Conservation (phyloP, 2,113 vertebrate genomes). For the Colinus virginianus region DNA sequence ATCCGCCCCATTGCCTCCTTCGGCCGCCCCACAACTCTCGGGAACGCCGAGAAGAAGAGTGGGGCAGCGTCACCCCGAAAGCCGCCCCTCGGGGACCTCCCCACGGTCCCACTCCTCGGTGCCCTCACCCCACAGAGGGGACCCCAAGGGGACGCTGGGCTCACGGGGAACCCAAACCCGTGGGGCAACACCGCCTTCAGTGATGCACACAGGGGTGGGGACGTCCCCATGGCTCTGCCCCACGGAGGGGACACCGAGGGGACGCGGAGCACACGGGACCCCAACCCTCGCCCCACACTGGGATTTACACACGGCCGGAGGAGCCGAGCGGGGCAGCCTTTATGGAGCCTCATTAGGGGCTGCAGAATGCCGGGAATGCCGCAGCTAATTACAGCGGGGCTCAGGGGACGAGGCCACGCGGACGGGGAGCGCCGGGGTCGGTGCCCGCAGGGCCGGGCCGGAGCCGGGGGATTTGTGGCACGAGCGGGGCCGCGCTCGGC, state of each 20-base stretch:
- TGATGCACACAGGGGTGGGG: too few relatives aligned
- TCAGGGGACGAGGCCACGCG: neutral
- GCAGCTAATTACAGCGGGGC: slow-evolving; percentile 18
- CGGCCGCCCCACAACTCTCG: too few relatives aligned
- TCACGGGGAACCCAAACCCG: too few relatives aligned
- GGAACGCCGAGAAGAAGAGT: too few relatives aligned
- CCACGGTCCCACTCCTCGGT: too few relatives aligned
- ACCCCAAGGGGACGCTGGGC: too few relatives aligned
- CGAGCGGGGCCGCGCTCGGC: fast-evolving
- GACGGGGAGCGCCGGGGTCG: neutral
- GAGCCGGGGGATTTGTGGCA: neutral
- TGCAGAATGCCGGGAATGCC: slow-evolving; percentile 69
- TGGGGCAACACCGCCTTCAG: too few relatives aligned
- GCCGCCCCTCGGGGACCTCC: too few relatives aligned
- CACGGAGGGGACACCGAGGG: neutral
- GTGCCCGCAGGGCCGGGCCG: neutral
- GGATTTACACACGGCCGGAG: slow-evolving; percentile 60
- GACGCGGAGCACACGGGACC: neutral
- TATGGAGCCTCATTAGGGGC: slow-evolving; percentile 73
- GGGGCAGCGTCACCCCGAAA: too few relatives aligned
- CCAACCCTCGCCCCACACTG: neutral
- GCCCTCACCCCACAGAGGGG: too few relatives aligned
- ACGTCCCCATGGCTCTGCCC: too few relatives aligned
- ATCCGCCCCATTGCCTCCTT: neutral
- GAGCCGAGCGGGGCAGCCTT: slow-evolving; percentile 40